These are phyloP conservation scores for Lagenorhynchus albirostris DNA, from an alignment of 2,113 vertebrate species.

Conservation along the genomic window DNA sequence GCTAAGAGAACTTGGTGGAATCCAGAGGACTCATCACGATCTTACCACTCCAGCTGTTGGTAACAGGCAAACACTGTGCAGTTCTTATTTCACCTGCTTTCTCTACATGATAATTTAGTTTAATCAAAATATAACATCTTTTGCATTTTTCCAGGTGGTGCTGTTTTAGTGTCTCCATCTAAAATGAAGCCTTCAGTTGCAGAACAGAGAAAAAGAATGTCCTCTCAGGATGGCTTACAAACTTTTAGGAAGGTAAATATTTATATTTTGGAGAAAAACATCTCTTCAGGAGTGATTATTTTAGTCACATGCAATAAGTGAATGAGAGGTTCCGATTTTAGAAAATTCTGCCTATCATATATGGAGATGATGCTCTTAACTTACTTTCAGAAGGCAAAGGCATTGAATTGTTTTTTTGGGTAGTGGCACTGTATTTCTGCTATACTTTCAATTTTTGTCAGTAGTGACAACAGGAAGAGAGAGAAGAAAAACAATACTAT, in stretches of 20 bases:
- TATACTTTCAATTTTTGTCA: background rate
- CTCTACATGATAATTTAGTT: background rate
- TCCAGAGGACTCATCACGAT: slow-evolving; percentile 85
- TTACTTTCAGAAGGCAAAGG: background rate
- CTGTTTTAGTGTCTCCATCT: slow-evolving; percentile 84
- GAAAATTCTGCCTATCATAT: background rate
- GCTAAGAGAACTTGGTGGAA: slow-evolving; percentile 77
- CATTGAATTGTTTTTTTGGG: background rate
- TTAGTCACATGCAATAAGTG: background rate
- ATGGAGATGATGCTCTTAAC: background rate
- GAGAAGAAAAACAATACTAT: background rate
- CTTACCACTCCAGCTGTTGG: slow-evolving; percentile 85
- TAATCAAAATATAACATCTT: background rate
- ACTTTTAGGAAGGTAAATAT: slow-evolving; percentile 69
- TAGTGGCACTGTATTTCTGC: background rate
- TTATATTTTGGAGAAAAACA: background rate
- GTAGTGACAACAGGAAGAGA: background rate
- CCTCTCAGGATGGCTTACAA: slow-evolving; percentile 66
- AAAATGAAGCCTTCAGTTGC: slow-evolving; percentile 74
- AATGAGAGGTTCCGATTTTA: background rate
- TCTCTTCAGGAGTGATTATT: background rate
- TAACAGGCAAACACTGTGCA: slow-evolving; percentile 65
- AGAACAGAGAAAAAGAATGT: slow-evolving; percentile 64
- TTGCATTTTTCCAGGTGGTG: slow-evolving; percentile 81
- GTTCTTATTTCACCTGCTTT: background rate